phyloP scores from a whole-genome alignment of 2,888 invertebrate species.

The Tholera decimalis region DNA sequence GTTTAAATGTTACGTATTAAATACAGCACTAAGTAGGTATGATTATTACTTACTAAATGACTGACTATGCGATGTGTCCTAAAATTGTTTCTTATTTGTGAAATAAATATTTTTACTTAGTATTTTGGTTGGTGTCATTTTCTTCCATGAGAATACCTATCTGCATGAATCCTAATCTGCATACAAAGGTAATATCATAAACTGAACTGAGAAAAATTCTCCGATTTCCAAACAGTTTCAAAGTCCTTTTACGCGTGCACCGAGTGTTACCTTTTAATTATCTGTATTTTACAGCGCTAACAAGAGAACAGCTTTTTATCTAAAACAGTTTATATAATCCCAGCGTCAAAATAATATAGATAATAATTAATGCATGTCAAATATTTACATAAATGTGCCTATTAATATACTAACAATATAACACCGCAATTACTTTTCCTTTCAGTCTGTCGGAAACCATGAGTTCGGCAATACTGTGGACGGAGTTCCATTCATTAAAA shows the following conservation, averaged over 20 bases:
- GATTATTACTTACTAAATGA: slow-evolving; percentile 41
- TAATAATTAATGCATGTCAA: not conserved
- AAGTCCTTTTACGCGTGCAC: not conserved
- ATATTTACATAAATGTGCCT: not conserved
- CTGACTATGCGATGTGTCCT: slow-evolving; percentile 50
- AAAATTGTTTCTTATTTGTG: slow-evolving; percentile 38
- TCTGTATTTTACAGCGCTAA: not conserved
- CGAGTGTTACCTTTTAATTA: not conserved
- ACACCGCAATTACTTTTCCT: slow-evolving; percentile 94
- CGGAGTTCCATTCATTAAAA: slow-evolving; percentile 94
- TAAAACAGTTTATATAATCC: slow-evolving; percentile 1
- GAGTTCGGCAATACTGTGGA: slow-evolving; percentile 96
- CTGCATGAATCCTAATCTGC: too few species aligned
- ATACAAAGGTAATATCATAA: too few species aligned
- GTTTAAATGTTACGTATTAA: slow-evolving; percentile 28
- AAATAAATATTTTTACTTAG: slow-evolving; percentile 46
- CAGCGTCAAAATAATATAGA: not conserved
- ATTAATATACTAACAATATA: not conserved
- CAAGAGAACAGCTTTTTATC: not conserved
- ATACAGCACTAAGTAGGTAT: slow-evolving; percentile 10
- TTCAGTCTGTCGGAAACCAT: slow-evolving; percentile 97
- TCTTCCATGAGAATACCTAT: not conserved
- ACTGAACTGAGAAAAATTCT: not conserved
- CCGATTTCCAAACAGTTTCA: not conserved
- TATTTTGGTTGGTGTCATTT: slow-evolving; percentile 26